These are phyloP conservation scores for Agrotis ipsilon DNA, from an alignment of 2,888 invertebrate species.

Conservation along the genomic window DNA sequence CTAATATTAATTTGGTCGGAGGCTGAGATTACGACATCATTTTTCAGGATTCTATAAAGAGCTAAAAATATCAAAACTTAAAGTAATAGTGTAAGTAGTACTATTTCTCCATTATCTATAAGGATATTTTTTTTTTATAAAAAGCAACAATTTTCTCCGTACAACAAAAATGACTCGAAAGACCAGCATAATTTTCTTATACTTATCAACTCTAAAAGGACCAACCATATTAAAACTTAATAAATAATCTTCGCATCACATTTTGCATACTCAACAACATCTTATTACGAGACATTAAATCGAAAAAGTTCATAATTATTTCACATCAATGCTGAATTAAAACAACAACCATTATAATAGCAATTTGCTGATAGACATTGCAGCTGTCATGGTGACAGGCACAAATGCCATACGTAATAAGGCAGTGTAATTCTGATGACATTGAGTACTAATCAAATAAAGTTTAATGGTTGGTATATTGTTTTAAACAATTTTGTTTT, in stretches of 20 bases:
- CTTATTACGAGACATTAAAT: slow-evolving; percentile 54
- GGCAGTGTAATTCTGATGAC: slow-evolving; percentile 65
- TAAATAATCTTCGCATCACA: slow-evolving; percentile 11
- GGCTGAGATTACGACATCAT: too few relatives aligned
- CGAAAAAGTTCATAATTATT: slow-evolving; percentile 56
- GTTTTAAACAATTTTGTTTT: neutral
- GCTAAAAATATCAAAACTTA: too few relatives aligned
- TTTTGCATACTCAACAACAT: slow-evolving; percentile 48
- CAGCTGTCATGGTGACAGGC: slow-evolving; percentile 73
- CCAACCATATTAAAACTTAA: slow-evolving; percentile 27
- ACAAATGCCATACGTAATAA: slow-evolving; percentile 71
- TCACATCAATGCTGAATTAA: slow-evolving; percentile 35
- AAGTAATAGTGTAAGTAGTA: too few relatives aligned
- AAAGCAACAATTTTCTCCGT: neutral
- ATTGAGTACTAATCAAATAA: slow-evolving; percentile 37
- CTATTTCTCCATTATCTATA: too few relatives aligned
- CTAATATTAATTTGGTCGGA: too few relatives aligned
- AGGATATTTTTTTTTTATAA: too few relatives aligned
- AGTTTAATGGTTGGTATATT: neutral
- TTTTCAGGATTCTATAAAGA: too few relatives aligned
- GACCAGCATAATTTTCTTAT: slow-evolving; percentile 1
- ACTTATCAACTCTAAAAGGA: slow-evolving; percentile 12
- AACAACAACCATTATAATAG: slow-evolving; percentile 26
- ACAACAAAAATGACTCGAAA: neutral
- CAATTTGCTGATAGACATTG: slow-evolving; percentile 50